Conservation (phyloP, 2,113 vertebrate species). For the Phrynosoma blainvillii region DNA sequence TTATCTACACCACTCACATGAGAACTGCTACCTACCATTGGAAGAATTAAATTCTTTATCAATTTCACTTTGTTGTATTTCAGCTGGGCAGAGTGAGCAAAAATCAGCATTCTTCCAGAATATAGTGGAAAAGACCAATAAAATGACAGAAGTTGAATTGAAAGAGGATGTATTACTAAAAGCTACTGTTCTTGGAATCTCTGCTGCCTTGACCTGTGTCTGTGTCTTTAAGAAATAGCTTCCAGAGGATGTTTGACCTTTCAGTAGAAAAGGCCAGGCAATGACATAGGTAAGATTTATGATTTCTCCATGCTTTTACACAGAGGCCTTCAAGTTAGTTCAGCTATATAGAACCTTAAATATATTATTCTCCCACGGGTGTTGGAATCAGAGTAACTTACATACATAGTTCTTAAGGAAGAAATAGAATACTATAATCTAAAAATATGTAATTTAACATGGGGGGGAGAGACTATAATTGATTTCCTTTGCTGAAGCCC, state of each 20-base stretch:
- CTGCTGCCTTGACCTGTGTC: not conserved
- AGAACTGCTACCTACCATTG: too few relatives aligned
- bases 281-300: not conserved
- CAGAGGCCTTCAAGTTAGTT: slow-evolving; percentile 2
- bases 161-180: not conserved
- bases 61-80: not conserved
- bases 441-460: not conserved
- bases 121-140: not conserved
- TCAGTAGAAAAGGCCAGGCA: not conserved
- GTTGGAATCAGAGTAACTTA: fast-evolving
- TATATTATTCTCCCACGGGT: not conserved
- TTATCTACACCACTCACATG: too few relatives aligned
- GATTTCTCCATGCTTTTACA: not conserved
- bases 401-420: not conserved
- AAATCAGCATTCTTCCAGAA: not conserved
- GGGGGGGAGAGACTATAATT: not conserved
- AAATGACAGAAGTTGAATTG: not conserved
- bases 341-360: not conserved
- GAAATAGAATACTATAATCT: not conserved
- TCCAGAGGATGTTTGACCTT: slow-evolving; percentile 24
- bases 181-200: not conserved
- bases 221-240: not conserved
- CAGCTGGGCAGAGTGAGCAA: not conserved
- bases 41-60: not conserved
- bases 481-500: not conserved